Base-by-base conservation (phyloP, 1,140 invertebrate genomes). In the Catajapyx aquilonaris region DNA sequence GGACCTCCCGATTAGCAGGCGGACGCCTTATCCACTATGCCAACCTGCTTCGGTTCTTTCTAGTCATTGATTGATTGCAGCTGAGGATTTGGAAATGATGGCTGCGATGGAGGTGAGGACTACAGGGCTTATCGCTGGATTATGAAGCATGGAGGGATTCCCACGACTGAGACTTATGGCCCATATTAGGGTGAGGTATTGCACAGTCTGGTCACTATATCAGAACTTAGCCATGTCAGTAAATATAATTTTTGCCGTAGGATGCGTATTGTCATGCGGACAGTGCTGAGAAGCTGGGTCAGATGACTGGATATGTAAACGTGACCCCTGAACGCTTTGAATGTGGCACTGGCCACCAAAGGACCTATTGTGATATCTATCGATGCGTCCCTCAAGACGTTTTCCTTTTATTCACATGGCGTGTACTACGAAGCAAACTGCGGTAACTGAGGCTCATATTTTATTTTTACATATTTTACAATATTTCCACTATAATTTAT, bases 61-160 rank as follows among this genome's bases (percentile, higher is more conserved):
- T 62, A 67, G 47, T 55, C 65, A 38, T 44, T 69, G 31, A 53
- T 69, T 42, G 66, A 69, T 44, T 69, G 67, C 47, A 61, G 60
- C 17, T 69, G 66, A 65, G 56, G 54, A 4, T 56, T 61, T 41
- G 52, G 62, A 13, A 65, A 69, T 46, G 66, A 69, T 48, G 66
- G 55, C 20, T 69, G 66, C 53, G 65, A 69, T 52, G 66, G 66
- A 5, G 41, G 41, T 1, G 41, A 41, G 33, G 62, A 66, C 44
- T 65, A 62, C 46, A 42, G 59, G 22, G 52, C 62, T 3, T 66
- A 65, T 44, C 44, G 57, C 17, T 68, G 56, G 47, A 59, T 68
- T 23, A 61, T 61, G 54, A 60, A 57, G 37, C 50, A 54, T 41
- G 60, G 53, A 28, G 57, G 65, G 9, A 44, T 68, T 1, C 53